Base-by-base conservation (phyloP, 2,113 vertebrate genomes). In the Nyctereutes procyonoides region DNA sequence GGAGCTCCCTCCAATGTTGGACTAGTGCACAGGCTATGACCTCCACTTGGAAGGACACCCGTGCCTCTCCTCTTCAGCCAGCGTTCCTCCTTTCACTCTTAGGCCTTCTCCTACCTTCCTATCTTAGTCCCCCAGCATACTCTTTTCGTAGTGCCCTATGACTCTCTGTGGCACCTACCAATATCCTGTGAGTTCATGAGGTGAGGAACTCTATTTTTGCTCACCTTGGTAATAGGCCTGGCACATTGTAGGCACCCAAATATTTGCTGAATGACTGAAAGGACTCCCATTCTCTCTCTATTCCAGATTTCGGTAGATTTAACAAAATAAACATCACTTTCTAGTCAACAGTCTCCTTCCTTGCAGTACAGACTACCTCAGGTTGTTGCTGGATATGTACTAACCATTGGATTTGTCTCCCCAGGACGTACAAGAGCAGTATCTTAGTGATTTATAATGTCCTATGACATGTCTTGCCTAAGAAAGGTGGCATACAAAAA, bases 381-480 rank as follows among this genome's bases (percentile, higher is more conserved):
- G n/a, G 48, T 43, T 94, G 35, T 24, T 79, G 43, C 51, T 67
- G n/a, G 51, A 56, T 35, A 28, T 43, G 51, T 58, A 20, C 35
- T 43, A 65, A 62, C 56, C 71, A 65, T 26, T 93, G 20, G 67
- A 35, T 92, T 91, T 95, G 30, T 73, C 58, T 81, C 56, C 16
- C 9, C 2, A 20, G 13, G 11, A 28, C n/a, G 28, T 15, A 83
- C 0, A 58, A 58, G 43, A 96, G 93, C 24, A 84, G 79, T 69
- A 6, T 26, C 63, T 69, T 48, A 15, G 48, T 80, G 90, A 30
- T 43, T 81, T 91, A 48, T 63, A 88, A 74, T 35, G 60, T 74
- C 38, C 16, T 84, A 0, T 63, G 84, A 88, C 8, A 26, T 55
- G 28, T 51, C 48, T 94, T 90, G 73, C 94, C 87, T 97, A 97